phyloP scores from a whole-genome alignment of 2,888 invertebrate species.

The Parnassius apollo region DNA sequence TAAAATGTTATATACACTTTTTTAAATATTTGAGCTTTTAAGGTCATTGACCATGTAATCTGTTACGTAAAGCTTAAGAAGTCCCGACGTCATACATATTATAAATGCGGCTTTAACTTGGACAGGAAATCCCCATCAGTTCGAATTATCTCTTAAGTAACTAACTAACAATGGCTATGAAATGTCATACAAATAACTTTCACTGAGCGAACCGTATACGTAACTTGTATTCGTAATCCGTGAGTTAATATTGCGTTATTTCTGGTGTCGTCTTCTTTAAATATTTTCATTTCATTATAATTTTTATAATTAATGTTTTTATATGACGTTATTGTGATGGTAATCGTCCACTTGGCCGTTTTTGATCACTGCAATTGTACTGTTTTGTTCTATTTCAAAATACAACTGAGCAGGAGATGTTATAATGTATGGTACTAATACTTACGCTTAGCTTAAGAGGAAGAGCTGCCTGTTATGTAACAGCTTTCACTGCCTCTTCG shows the following conservation, averaged over 20 bases:
- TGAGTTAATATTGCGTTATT: slow-evolving; percentile 46
- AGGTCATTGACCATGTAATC: slow-evolving; percentile 9
- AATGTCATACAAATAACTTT: slow-evolving; percentile 44
- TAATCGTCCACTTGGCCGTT: too few species aligned
- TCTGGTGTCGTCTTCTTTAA: slow-evolving; percentile 15
- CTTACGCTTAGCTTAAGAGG: slow-evolving; percentile 34
- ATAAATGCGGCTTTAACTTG: slow-evolving; percentile 10
- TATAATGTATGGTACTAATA: too few species aligned
- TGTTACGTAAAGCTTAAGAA: neutral
- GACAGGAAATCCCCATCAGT: slow-evolving; percentile 22
- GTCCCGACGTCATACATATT: slow-evolving; percentile 3
- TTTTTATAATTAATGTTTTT: neutral
- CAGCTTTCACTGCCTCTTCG: slow-evolving; percentile 52
- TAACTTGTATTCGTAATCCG: slow-evolving; percentile 42
- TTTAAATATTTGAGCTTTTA: neutral
- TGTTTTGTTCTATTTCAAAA: too few species aligned
- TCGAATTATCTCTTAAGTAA: slow-evolving; percentile 33
- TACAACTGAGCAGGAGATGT: too few species aligned
- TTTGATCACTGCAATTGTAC: too few species aligned
- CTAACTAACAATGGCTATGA: slow-evolving; percentile 42
- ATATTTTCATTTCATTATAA: slow-evolving; percentile 7
- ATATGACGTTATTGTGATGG: too few species aligned
- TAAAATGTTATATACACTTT: too few species aligned
- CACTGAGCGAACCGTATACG: slow-evolving; percentile 43
- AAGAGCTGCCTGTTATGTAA: slow-evolving; percentile 42